phyloP scores from a whole-genome alignment of 2,888 invertebrate genomes.

The Platynereis dumerilii region DNA sequence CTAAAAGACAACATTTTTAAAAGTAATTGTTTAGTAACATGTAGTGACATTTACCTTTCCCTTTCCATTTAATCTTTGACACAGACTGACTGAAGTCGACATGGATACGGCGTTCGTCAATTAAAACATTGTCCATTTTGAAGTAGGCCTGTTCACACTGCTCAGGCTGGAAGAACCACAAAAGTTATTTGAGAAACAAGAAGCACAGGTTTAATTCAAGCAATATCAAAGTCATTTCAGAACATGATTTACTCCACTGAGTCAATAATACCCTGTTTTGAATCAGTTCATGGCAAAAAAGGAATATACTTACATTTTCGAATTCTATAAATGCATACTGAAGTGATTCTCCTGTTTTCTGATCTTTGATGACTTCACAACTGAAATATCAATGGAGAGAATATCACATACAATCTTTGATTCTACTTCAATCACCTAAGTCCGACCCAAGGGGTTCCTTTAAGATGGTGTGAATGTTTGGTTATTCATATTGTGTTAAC shows the following conservation, averaged over 20 bases:
- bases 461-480: too few relatives aligned
- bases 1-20: not conserved
- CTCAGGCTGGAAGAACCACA: slow-evolving; percentile 55
- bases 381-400: slow-evolving; percentile 62
- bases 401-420: too few relatives aligned
- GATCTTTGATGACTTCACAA: slow-evolving; percentile 95
- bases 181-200: not conserved
- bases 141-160: slow-evolving; percentile 96
- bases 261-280: too few relatives aligned
- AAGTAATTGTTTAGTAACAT: too few relatives aligned
- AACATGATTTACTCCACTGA: too few relatives aligned
- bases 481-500: too few relatives aligned
- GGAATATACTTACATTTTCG: slow-evolving; percentile 69
- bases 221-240: too few relatives aligned
- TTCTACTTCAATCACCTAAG: too few relatives aligned
- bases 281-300: too few relatives aligned
- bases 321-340: slow-evolving; percentile 99
- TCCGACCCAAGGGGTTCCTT: too few relatives aligned
- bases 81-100: slow-evolving; percentile 99
- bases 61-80: slow-evolving; percentile 70
- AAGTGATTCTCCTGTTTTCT: slow-evolving; percentile 88
- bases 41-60: slow-evolving; percentile 11
- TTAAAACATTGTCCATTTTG: slow-evolving; percentile 99
- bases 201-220: too few relatives aligned
- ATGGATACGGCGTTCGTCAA: slow-evolving; percentile 97